Base-by-base conservation (phyloP, 2,113 vertebrate genomes). In the Strix aluco region DNA sequence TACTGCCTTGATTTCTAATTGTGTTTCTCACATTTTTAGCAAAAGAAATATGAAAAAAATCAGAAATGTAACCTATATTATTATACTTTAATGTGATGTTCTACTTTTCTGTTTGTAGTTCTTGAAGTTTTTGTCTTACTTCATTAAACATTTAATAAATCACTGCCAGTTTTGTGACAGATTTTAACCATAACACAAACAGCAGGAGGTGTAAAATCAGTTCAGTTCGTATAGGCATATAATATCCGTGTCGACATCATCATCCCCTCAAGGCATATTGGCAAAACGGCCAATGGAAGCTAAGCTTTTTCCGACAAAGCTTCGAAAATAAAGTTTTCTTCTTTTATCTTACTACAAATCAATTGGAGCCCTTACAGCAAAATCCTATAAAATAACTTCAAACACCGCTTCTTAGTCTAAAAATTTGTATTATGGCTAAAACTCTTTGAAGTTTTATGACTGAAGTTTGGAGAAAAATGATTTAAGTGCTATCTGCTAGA, bases 321-420 rank as follows among this genome's bases (percentile, higher is more conserved):
- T 99, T 99, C 98, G 98, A 99, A 99, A 99, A 99, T 99, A 99
- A 99, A 99, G 99, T 99, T 99, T 99, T 99, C 99, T 99, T 98
- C 99, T 99, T 99, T 99, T 99, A 99, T 99, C 99, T 99, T 98
- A 97, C 99, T 98, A 98, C 98, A 99, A 99, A 99, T 99, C 99
- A 99, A 99, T 99, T 99, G 99, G 98, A 99, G 97, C 99, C 99
- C 99, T 99, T 99, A 99, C 98, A 99, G 99, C 99, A 98, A 99
- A 99, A 99, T 99, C 99, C 99, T 99, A 99, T 99, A 99, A 99
- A 99, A 99, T 99, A 99, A 99, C 99, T 99, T 99, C 99, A 99
- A 99, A 99, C 99, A 99, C 98, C 71, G 98, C 98, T 99, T 99
- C 99, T 99, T 99, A 99, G 99, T 99, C 99, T 99, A 98, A 99